Evolutionary conservation across 1,140 invertebrate genomes (phyloP).

Genomic region (Cardiocondyla obscurior): DNA sequence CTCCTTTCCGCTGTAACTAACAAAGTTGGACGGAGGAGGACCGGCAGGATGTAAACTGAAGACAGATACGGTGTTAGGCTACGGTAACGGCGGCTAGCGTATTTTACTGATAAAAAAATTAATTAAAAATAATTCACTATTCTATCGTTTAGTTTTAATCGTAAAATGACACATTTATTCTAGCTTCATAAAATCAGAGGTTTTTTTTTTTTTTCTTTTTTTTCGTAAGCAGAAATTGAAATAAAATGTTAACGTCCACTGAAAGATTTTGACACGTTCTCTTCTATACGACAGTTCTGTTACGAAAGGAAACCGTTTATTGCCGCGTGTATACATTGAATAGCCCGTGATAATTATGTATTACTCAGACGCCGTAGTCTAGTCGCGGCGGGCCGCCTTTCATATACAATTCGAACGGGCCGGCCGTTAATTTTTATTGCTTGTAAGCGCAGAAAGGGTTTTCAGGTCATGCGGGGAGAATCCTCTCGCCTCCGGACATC

Average conservation of each 20-base stretch:
- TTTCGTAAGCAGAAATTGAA: background rate
- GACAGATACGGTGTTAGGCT: too few relatives aligned
- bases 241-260: conserved; percentile 7
- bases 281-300: background rate
- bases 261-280: conserved; percentile 41
- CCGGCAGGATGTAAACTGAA: conserved; percentile 55
- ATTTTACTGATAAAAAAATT: too few relatives aligned
- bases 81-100: too few relatives aligned
- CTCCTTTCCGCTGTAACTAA: conserved; percentile 58
- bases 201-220: too few relatives aligned
- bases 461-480: conserved; percentile 52
- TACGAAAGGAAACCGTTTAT: conserved; percentile 42
- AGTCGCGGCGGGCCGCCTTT: conserved; percentile 68
- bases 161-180: background rate
- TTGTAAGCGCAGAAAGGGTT: conserved; percentile 66
- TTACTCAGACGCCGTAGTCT: conserved; percentile 58
- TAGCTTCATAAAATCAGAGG: background rate
- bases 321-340: conserved; percentile 43
- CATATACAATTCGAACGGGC: conserved; percentile 67
- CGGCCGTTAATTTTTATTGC: conserved; percentile 72
- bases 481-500: conserved; percentile 80
- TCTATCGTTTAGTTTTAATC: too few relatives aligned
- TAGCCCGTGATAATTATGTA: conserved; percentile 65
- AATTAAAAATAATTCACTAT: background rate
- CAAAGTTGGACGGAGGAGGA: conserved; percentile 44